Conservation (phyloP, 2,888 invertebrate species). For the Scaptomyza polygonia region DNA sequence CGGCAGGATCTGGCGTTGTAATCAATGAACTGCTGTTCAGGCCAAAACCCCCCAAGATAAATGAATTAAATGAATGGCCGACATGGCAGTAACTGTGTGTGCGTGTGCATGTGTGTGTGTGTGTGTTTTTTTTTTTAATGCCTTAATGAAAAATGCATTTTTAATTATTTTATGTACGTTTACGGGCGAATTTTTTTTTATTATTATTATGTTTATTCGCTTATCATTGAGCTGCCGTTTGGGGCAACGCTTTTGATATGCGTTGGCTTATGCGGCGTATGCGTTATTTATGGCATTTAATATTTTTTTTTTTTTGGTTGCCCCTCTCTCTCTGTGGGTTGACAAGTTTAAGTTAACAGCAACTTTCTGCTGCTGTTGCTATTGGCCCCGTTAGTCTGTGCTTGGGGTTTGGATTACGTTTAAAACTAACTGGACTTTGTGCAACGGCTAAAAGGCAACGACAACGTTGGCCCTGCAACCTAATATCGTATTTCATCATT, state of each 20-base stretch:
- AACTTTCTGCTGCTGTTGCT: slow-evolving; percentile 19
- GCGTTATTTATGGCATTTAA: slow-evolving; percentile 69
- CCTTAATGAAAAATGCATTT: slow-evolving; percentile 78
- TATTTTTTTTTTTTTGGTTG: slow-evolving; percentile 38
- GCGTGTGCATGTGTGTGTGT: slow-evolving; percentile 13
- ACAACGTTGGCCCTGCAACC: slow-evolving; percentile 43
- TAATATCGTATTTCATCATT: slow-evolving; percentile 66
- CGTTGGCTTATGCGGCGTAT: slow-evolving; percentile 71
- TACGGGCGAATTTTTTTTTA: slow-evolving; percentile 48
- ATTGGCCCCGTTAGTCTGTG: slow-evolving; percentile 47
- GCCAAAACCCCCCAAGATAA: slow-evolving; percentile 60
- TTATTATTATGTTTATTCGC: slow-evolving; percentile 25
- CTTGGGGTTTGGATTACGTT: slow-evolving; percentile 34
- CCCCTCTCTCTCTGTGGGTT: slow-evolving; percentile 21
- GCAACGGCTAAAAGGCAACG: slow-evolving; percentile 23
- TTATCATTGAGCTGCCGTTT: slow-evolving; percentile 34
- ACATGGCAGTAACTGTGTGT: slow-evolving; percentile 30
- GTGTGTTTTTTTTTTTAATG: slow-evolving; percentile 61
- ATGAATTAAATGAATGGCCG: slow-evolving; percentile 73
- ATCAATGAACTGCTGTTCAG: slow-evolving; percentile 65
- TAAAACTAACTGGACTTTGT: slow-evolving; percentile 59
- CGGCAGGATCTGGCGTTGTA: slow-evolving; percentile 34
- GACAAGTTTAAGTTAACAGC: slow-evolving; percentile 68
- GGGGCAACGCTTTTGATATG: slow-evolving; percentile 27
- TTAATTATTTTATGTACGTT: slow-evolving; percentile 78